These are phyloP conservation scores for Zeuzera pyrina DNA, from an alignment of 2,888 invertebrate species.

Conservation along the genomic window DNA sequence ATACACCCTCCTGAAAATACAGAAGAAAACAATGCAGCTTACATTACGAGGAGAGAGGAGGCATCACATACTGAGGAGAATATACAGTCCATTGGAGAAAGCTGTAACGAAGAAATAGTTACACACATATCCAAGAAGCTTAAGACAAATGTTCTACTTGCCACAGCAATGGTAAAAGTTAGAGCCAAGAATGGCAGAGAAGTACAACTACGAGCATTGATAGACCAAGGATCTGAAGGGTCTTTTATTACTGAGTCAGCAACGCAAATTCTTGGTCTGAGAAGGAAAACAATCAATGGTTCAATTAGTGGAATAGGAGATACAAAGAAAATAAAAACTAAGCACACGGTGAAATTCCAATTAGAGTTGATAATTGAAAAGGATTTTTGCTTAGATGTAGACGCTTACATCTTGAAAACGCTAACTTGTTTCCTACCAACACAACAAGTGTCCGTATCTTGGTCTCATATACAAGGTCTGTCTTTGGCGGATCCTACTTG, in stretches of 20 bases:
- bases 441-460: conserved; percentile 1
- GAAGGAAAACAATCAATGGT: conserved; percentile 1
- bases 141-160: conserved; percentile 1
- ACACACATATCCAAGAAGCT: too few relatives aligned
- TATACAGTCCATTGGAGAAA: too few relatives aligned
- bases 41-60: too few relatives aligned
- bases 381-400: too few relatives aligned
- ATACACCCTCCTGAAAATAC: too few relatives aligned
- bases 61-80: too few relatives aligned
- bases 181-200: too few relatives aligned
- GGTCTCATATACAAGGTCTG: too few relatives aligned
- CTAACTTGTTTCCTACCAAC: conserved; percentile 2
- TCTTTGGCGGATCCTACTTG: too few relatives aligned
- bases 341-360: conserved; percentile 1
- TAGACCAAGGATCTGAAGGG: conserved; percentile 3
- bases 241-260: conserved; percentile 4
- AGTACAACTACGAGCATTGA: conserved; percentile 3
- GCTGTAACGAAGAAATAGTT: too few relatives aligned
- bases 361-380: not conserved
- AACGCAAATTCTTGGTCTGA: conserved; percentile 1
- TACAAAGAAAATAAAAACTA: not conserved
- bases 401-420: conserved; percentile 1
- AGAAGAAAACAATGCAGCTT: too few relatives aligned
- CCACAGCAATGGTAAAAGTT: conserved; percentile 3
- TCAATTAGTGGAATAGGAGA: conserved; percentile 3